phyloP scores from a whole-genome alignment of 2,888 invertebrate genomes.

The Standfussiana lucernea region DNA sequence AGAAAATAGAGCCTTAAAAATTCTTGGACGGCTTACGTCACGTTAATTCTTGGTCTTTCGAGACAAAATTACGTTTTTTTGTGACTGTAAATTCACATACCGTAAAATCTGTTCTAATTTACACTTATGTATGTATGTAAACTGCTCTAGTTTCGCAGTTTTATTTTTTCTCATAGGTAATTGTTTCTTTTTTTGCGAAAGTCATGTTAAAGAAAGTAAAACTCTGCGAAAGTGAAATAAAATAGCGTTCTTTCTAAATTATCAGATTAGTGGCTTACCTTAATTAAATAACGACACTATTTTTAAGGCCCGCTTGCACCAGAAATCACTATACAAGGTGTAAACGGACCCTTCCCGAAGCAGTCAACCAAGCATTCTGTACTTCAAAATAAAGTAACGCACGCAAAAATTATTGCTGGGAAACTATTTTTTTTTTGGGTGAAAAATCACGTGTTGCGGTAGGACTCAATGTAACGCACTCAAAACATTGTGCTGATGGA shows the following conservation, averaged over 20 bases:
- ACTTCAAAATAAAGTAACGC: too few relatives aligned
- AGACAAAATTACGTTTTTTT: conserved; percentile 7
- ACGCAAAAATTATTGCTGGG: too few relatives aligned
- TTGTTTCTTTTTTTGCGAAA: conserved; percentile 58
- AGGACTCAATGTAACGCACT: too few relatives aligned
- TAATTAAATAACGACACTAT: conserved; percentile 1
- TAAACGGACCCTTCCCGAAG: too few relatives aligned
- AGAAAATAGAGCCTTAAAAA: conserved; percentile 26
- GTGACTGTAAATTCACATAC: conserved; percentile 21
- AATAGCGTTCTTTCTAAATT: conserved; percentile 15
- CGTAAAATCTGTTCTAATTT: conserved; percentile 28
- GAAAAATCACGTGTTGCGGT: too few relatives aligned
- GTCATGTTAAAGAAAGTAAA: conserved; percentile 50
- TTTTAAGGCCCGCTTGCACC: not conserved
- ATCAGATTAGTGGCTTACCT: conserved; percentile 8
- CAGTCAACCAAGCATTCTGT: too few relatives aligned
- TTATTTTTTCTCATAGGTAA: conserved; percentile 51
- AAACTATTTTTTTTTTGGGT: too few relatives aligned
- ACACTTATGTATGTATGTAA: conserved; percentile 12
- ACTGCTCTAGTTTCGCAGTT: conserved; percentile 47
- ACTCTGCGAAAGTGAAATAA: conserved; percentile 47
- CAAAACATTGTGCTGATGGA: too few relatives aligned
- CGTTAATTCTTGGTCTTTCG: conserved; percentile 21
- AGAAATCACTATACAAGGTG: too few relatives aligned
- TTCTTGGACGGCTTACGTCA: conserved; percentile 46